Evolutionary conservation across 2,113 vertebrate species (phyloP).

Genomic region (Elephas maximus): DNA sequence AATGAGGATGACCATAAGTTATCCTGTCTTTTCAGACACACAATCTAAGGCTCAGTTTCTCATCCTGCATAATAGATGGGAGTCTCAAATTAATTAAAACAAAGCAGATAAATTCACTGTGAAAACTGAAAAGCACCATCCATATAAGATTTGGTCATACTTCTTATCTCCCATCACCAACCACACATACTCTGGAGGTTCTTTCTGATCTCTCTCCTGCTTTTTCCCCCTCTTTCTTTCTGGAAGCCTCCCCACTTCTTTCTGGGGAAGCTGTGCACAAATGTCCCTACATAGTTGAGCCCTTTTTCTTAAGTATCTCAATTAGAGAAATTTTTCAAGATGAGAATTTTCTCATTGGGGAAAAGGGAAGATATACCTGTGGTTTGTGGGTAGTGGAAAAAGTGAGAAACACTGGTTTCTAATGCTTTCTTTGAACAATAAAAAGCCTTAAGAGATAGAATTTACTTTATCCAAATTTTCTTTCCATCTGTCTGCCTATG

Average conservation of each 20-base stretch:
- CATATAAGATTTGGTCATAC: not conserved
- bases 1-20: not conserved
- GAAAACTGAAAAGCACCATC: not conserved
- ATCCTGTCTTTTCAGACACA: conserved; percentile 25
- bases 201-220: not conserved
- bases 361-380: not conserved
- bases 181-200: not conserved
- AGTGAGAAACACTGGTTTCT: not conserved
- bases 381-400: not conserved
- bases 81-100: not conserved
- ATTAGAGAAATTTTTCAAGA: not conserved
- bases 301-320: not conserved
- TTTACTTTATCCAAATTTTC: not conserved
- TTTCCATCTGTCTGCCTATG: not conserved
- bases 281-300: not conserved
- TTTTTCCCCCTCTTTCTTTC: not conserved
- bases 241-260: not conserved
- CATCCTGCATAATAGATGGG: not conserved
- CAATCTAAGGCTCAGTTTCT: not conserved
- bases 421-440: not conserved
- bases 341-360: not conserved
- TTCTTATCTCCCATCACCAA: not conserved
- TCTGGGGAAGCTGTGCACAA: not conserved
- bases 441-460: not conserved
- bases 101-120: not conserved